Percentiles rank a stretch among this genome's conserved stretches.
Evolutionary conservation across 2,888 invertebrate species (phyloP).

Genomic region (Oxystoma pomonae): DNA sequence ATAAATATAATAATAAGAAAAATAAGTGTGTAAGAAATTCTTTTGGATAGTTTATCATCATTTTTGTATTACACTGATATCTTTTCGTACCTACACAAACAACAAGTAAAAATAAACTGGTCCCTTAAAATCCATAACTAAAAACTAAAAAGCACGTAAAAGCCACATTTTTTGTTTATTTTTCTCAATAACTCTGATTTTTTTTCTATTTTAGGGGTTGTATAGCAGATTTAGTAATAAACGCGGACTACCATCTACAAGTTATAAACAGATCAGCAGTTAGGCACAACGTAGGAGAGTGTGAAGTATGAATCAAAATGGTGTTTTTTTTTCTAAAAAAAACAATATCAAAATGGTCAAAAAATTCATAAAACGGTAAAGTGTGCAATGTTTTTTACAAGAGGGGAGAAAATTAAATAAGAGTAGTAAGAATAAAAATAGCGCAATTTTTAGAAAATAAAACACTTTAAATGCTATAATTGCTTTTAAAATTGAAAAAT

Average conservation of each 20-base stretch:
- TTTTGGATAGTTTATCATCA: no score
- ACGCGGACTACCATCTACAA: constrained; percentile 56
- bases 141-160: no score
- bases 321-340: neutral
- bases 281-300: constrained; percentile 48
- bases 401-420: neutral
- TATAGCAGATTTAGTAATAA: constrained; percentile 58
- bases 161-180: no score
- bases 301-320: constrained; percentile 35
- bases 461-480: neutral
- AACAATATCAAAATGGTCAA: neutral
- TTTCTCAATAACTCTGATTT: no score
- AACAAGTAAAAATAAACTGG: constrained; percentile 52
- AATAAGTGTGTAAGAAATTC: no score
- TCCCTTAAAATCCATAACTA: no score
- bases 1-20: no score
- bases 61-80: no score
- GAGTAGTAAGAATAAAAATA: neutral
- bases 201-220: constrained; percentile 54
- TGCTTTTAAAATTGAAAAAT: neutral
- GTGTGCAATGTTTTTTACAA: neutral
- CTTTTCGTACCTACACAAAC: no score
- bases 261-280: constrained; percentile 50
- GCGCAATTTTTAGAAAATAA: neutral
- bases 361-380: neutral